phyloP scores from a whole-genome alignment of 2,888 invertebrate genomes.

The Thymelicus sylvestris region DNA sequence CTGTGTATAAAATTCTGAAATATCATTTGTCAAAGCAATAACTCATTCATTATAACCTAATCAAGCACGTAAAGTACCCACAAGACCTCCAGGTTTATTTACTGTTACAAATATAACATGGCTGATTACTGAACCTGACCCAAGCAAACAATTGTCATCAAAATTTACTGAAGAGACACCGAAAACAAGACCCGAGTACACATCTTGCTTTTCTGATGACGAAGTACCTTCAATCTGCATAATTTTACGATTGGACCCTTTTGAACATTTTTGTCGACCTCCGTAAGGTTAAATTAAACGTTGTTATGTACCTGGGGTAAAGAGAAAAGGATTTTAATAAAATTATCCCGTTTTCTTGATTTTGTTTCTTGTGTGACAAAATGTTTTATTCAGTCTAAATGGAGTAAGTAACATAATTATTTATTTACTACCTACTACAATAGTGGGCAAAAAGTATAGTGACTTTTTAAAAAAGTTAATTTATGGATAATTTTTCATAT shows the following conservation, averaged over 20 bases:
- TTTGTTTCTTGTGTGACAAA: not conserved
- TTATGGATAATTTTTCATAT: no score
- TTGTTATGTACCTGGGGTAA: conserved; percentile 27
- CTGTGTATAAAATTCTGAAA: no score
- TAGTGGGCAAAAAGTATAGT: no score
- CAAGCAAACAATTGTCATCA: conserved; percentile 32
- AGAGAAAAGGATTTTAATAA: conserved; percentile 27
- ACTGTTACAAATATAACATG: not conserved
- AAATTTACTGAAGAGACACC: conserved; percentile 25
- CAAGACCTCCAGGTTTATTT: not conserved
- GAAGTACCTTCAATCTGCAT: conserved; percentile 34
- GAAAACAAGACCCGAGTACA: conserved; percentile 21
- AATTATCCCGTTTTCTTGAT: conserved; percentile 24
- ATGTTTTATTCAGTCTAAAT: not conserved
- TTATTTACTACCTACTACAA: no score
- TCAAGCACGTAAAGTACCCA: not conserved
- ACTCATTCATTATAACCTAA: no score
- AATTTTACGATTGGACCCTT: conserved; percentile 36
- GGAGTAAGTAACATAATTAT: no score
- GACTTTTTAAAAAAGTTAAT: no score
- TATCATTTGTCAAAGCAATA: no score
- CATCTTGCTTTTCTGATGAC: conserved; percentile 37
- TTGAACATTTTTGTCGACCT: conserved; percentile 34
- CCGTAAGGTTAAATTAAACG: conserved; percentile 28
- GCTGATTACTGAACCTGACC: conserved; percentile 10